phyloP scores from a whole-genome alignment of 2,113 vertebrate genomes.

The Pluvianellus socialis region DNA sequence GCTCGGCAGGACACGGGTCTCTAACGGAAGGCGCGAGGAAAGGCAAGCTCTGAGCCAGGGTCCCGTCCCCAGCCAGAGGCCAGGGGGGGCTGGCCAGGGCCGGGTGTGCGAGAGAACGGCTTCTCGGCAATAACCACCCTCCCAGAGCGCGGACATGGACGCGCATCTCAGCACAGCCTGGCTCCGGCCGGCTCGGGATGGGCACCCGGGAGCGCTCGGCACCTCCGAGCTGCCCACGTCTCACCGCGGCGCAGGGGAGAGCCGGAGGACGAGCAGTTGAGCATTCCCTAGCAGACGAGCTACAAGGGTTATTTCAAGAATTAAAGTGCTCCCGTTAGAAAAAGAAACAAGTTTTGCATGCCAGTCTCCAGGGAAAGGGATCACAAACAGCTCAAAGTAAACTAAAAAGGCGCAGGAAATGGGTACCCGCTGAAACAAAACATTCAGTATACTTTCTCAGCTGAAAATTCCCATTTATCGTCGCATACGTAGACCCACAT shows the following conservation, averaged over 20 bases:
- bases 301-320: not conserved
- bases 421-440: not conserved
- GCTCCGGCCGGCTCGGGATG: not conserved
- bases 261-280: rapidly evolving
- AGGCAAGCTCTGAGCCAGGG: not conserved
- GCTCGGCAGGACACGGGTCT: not conserved
- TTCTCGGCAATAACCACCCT: not conserved
- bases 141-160: not conserved
- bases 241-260: not conserved
- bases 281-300: not conserved
- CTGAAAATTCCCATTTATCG: not conserved
- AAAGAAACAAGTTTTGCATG: not conserved
- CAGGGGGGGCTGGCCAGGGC: too few relatives aligned
- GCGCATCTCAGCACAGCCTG: not conserved
- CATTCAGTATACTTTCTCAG: not conserved
- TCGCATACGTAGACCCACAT: rapidly evolving
- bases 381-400: not conserved
- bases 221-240: not conserved
- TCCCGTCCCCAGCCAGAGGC: not conserved
- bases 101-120: not conserved
- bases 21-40: not conserved
- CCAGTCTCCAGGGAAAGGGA: not conserved
- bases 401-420: not conserved
- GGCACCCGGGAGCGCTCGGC: not conserved
- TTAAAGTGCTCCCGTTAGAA: not conserved